Percentiles rank a stretch among this genome's conserved stretches.
These are phyloP conservation scores for Aporrectodea caliginosa DNA, from an alignment of 1,140 invertebrate species.

Conservation along the genomic window DNA sequence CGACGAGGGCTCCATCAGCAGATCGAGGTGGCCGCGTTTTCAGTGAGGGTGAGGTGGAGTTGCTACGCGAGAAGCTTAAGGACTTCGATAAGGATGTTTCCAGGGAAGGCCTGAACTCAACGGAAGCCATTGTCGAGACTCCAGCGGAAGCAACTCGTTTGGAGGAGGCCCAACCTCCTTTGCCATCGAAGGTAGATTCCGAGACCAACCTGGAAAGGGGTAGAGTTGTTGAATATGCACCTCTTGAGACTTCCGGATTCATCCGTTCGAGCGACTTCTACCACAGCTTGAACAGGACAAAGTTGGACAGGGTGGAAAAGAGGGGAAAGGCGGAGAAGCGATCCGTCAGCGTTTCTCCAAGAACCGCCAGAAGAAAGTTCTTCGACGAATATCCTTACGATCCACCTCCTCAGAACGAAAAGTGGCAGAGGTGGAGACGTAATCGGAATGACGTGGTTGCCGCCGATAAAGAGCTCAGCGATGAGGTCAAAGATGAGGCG, in stretches of 20 bases:
- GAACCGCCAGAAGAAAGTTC: slow-evolving; percentile 10
- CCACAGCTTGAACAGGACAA: not conserved
- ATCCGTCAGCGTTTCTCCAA: slow-evolving; percentile 11
- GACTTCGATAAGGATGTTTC: not conserved
- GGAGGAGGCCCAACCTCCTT: not conserved
- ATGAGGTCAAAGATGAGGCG: no score
- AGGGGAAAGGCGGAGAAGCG: not conserved
- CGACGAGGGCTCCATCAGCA: not conserved
- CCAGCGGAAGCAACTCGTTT: slow-evolving; percentile 1
- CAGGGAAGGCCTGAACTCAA: not conserved
- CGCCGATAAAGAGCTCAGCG: no score
- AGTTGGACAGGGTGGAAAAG: not conserved
- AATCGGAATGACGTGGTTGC: no score
- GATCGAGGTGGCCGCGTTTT: not conserved
- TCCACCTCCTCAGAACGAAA: not conserved
- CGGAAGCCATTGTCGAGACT: not conserved
- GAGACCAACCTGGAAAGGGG: no score
- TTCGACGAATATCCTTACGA: slow-evolving; percentile 1
- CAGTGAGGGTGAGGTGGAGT: not conserved
- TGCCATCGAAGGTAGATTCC: no score
- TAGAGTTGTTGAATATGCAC: no score
- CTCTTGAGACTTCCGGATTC: no score
- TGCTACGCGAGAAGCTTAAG: slow-evolving; percentile 6
- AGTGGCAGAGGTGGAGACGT: not conserved
- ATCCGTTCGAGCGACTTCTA: not conserved